These are phyloP conservation scores for Drosophila mimetica DNA, from an alignment of 2,888 invertebrate genomes.

Conservation along the genomic window DNA sequence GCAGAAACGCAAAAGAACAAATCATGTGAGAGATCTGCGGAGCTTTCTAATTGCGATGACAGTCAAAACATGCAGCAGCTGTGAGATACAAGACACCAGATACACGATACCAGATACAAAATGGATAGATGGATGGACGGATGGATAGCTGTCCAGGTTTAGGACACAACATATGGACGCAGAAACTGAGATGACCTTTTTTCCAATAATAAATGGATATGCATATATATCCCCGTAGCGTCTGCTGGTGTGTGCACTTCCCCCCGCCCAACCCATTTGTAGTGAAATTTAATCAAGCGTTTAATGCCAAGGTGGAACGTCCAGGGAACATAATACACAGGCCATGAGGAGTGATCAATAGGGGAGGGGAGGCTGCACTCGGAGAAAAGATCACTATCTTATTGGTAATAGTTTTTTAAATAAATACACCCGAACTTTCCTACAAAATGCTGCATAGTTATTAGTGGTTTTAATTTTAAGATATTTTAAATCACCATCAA, in stretches of 20 bases:
- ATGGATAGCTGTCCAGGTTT: constrained; percentile 33
- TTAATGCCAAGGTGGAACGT: constrained; percentile 80
- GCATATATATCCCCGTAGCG: constrained; percentile 31
- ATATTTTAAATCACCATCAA: too few relatives aligned
- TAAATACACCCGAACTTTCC: too few relatives aligned
- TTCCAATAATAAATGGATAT: constrained; percentile 46
- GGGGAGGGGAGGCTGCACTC: constrained; percentile 28
- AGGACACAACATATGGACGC: constrained; percentile 42
- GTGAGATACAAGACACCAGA: constrained; percentile 38
- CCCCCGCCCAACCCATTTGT: constrained; percentile 70
- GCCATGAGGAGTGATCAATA: constrained; percentile 1
- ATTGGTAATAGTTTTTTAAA: background rate
- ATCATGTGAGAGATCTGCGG: constrained; percentile 36
- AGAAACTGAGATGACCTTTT: constrained; percentile 46
- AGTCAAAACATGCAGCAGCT: constrained; percentile 44
- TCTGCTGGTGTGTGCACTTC: constrained; percentile 25
- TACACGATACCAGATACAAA: constrained; percentile 25
- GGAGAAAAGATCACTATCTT: background rate
- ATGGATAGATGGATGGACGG: constrained; percentile 29
- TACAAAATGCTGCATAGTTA: too few relatives aligned
- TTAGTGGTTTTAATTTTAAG: too few relatives aligned
- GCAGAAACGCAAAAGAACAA: constrained; percentile 32
- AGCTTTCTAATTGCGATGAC: constrained; percentile 72
- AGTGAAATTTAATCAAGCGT: constrained; percentile 82
- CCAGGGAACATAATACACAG: constrained; percentile 69